phyloP scores from a whole-genome alignment of 2,113 vertebrate genomes.

The Glaucomys volans region DNA sequence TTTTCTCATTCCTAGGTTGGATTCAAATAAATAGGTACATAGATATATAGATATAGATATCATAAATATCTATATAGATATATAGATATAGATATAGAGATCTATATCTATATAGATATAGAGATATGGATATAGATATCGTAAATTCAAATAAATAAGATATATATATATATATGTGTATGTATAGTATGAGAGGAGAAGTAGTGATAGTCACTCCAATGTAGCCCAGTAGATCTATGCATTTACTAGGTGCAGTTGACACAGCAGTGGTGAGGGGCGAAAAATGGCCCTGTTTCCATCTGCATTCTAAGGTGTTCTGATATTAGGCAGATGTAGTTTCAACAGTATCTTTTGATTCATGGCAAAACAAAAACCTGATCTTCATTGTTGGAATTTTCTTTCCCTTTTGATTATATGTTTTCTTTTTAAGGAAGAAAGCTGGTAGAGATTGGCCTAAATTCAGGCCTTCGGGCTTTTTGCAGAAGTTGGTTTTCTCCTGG shows the following conservation, averaged over 20 bases:
- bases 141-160: constrained; percentile 1
- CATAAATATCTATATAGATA: too few species aligned
- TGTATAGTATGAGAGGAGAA: neutral
- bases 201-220: neutral
- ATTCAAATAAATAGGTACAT: neutral
- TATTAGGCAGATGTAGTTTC: neutral
- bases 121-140: too few species aligned
- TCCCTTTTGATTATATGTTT: neutral
- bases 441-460: neutral
- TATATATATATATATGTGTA: too few species aligned
- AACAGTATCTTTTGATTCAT: neutral
- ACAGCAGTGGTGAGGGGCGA: neutral
- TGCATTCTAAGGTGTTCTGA: neutral
- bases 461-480: neutral
- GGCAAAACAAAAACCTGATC: neutral
- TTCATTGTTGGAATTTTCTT: neutral
- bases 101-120: too few species aligned
- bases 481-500: neutral
- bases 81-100: too few species aligned
- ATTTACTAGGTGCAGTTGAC: neutral
- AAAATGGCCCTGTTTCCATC: neutral
- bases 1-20: neutral
- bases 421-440: neutral
- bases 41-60: too few species aligned
- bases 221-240: neutral